A percentile compares a stretch with the other conserved stretches of the same genome.
Evolutionary conservation across 2,888 invertebrate species (phyloP).

Genomic region (Drosophila lutescens): DNA sequence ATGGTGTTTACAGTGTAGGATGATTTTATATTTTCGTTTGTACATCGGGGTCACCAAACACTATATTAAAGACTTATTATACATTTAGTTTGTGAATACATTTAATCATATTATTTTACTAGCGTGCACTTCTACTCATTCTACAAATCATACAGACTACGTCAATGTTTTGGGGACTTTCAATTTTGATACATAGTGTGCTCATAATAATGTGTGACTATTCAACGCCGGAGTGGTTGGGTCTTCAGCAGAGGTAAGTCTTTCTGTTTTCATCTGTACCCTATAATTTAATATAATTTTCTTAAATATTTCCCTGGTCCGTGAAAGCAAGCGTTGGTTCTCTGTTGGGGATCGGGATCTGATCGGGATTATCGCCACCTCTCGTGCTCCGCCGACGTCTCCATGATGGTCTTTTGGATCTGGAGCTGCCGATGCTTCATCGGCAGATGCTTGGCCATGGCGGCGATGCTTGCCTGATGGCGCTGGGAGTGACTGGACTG

Average conservation of each 20-base stretch:
- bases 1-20: too few species aligned
- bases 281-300: too few species aligned
- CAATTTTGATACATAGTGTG: constrained; percentile 3
- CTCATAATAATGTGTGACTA: constrained; percentile 3
- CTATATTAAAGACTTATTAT: too few species aligned
- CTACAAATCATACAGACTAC: not conserved
- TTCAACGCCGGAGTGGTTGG: constrained; percentile 11
- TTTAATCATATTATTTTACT: not conserved
- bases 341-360: not conserved
- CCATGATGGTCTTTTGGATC: constrained; percentile 8
- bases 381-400: constrained; percentile 4
- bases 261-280: too few species aligned
- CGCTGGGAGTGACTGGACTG: constrained; percentile 1
- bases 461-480: not conserved
- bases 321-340: constrained; percentile 14
- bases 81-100: not conserved
- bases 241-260: too few species aligned
- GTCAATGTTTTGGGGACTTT: not conserved
- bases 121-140: not conserved
- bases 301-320: not conserved
- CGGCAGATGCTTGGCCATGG: not conserved
- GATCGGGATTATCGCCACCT: constrained; percentile 15
- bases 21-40: too few species aligned
- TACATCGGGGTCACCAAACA: too few species aligned
- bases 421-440: not conserved